These are phyloP conservation scores for Drosophila robusta DNA, from an alignment of 2,888 invertebrate genomes.

Conservation along the genomic window DNA sequence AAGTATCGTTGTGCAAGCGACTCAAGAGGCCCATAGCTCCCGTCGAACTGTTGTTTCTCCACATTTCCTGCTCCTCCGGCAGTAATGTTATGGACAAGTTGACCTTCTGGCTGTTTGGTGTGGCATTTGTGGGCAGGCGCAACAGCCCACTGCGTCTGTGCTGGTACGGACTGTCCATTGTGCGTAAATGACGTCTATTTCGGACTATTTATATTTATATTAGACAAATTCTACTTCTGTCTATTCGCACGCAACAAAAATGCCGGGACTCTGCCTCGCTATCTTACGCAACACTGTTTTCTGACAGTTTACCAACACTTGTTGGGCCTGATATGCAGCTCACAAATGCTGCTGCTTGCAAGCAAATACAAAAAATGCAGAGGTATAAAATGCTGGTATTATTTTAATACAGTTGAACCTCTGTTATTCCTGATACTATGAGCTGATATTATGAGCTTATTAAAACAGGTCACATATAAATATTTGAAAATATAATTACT, in stretches of 20 bases:
- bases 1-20: slow-evolving; percentile 45
- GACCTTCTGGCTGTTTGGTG: slow-evolving; percentile 24
- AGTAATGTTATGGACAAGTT: slow-evolving; percentile 73
- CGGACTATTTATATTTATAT: not conserved
- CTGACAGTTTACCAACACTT: slow-evolving; percentile 23
- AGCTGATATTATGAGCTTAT: too few relatives aligned
- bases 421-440: too few relatives aligned
- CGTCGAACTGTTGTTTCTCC: slow-evolving; percentile 44
- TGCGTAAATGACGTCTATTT: not conserved
- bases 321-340: not conserved
- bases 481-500: too few relatives aligned
- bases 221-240: not conserved
- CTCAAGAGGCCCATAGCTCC: slow-evolving; percentile 30
- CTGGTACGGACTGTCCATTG: slow-evolving; percentile 60
- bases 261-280: slow-evolving; percentile 52
- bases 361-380: not conserved
- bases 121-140: slow-evolving; percentile 43
- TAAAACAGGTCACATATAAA: too few relatives aligned
- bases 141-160: slow-evolving; percentile 52
- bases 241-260: slow-evolving; percentile 57
- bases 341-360: not conserved
- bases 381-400: too few relatives aligned
- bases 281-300: slow-evolving; percentile 30
- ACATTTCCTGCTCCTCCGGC: slow-evolving; percentile 68
- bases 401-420: too few relatives aligned